A percentile compares a stretch with the other conserved stretches of the same genome.
Evolutionary conservation across 2,888 invertebrate genomes (phyloP).

Genomic region (Ormyrus nitidulus): DNA sequence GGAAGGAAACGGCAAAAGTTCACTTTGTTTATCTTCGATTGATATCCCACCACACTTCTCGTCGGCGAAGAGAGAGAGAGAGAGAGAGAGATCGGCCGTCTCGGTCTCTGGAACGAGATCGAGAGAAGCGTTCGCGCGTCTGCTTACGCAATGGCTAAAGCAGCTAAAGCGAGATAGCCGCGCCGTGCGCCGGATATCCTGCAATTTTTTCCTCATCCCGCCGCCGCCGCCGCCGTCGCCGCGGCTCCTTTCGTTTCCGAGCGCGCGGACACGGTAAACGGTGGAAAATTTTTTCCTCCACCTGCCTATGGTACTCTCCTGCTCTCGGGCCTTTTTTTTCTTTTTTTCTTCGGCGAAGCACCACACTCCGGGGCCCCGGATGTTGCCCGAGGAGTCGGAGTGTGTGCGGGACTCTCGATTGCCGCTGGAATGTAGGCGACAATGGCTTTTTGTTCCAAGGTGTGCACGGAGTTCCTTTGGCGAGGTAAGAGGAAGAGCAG

Average conservation of each 20-base stretch:
- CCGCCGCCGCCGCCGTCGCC: slow-evolving; percentile 9
- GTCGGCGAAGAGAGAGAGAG: neutral
- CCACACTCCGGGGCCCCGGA: no score
- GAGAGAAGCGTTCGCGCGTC: slow-evolving; percentile 16
- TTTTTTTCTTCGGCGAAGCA: neutral
- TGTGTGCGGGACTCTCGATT: no score
- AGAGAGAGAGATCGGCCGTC: neutral
- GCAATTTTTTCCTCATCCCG: slow-evolving; percentile 50
- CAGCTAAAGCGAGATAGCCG: slow-evolving; percentile 7
- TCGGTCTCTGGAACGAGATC: neutral
- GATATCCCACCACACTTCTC: no score
- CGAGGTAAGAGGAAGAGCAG: no score
- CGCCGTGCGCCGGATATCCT: slow-evolving; percentile 53
- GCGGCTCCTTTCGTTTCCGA: neutral
- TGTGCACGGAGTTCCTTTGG: no score
- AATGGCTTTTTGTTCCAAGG: no score
- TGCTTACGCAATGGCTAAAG: slow-evolving; percentile 33
- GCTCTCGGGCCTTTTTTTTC: neutral
- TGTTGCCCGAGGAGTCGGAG: no score
- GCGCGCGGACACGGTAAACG: neutral
- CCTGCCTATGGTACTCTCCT: no score
- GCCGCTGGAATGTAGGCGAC: no score
- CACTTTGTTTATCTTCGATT: slow-evolving; percentile 14
- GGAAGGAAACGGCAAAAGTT: no score
- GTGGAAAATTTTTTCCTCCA: neutral